phyloP scores from a whole-genome alignment of 2,888 invertebrate genomes.

The Leptopilina myrica region DNA sequence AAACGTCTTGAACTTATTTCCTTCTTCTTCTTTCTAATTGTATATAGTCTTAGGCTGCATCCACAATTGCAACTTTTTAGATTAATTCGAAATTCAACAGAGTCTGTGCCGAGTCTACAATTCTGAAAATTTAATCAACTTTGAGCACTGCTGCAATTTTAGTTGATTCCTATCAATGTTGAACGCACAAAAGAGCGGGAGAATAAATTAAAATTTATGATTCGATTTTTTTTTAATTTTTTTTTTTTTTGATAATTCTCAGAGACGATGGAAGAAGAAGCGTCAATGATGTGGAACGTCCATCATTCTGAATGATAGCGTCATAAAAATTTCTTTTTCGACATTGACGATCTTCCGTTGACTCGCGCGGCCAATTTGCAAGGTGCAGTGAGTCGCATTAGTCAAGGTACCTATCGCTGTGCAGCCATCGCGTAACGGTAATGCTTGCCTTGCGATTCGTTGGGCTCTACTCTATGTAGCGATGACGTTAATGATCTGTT shows the following conservation, averaged over 20 bases:
- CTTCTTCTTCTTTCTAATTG: no score
- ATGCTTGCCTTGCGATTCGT: slow-evolving; percentile 69
- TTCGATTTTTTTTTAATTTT: background rate
- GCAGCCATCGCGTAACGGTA: slow-evolving; percentile 75
- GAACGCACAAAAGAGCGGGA: no score
- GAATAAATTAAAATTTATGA: no score
- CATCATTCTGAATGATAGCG: slow-evolving; percentile 62
- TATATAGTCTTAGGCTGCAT: no score
- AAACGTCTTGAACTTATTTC: no score
- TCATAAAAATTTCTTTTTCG: slow-evolving; percentile 62
- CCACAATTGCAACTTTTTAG: no score
- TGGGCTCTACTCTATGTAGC: slow-evolving; percentile 55
- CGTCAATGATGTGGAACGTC: slow-evolving; percentile 55
- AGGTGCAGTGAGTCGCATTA: slow-evolving; percentile 75
- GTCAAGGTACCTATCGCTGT: slow-evolving; percentile 74
- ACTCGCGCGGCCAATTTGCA: slow-evolving; percentile 72
- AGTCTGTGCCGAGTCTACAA: no score
- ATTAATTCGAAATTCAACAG: no score
- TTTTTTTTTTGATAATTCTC: slow-evolving; percentile 23
- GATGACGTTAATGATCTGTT: slow-evolving; percentile 75
- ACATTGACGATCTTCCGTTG: slow-evolving; percentile 40
- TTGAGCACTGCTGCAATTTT: no score
- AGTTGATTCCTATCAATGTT: no score
- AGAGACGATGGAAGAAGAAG: slow-evolving; percentile 52
- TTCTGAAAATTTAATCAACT: no score